These are phyloP conservation scores for Macrobrachium rosenbergii DNA, from an alignment of 1,140 invertebrate genomes.

Conservation along the genomic window DNA sequence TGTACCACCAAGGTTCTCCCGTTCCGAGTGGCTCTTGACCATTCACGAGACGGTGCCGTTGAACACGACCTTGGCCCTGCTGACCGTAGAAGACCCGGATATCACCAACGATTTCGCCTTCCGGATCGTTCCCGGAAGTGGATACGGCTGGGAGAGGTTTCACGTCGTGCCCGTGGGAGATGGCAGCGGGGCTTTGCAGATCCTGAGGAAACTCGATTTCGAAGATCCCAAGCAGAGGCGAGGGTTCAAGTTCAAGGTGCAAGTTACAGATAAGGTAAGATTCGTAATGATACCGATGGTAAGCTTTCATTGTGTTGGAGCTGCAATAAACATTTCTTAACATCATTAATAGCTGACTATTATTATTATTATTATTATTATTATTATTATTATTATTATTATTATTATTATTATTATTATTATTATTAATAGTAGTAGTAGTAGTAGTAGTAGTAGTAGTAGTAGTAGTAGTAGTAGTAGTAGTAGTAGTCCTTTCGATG, in stretches of 20 bases:
- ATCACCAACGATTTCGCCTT: constrained; percentile 88
- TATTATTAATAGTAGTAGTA: no score
- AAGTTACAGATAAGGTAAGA: constrained; percentile 87
- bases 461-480: no score
- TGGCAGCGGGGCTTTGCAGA: constrained; percentile 78
- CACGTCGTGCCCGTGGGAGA: constrained; percentile 35
- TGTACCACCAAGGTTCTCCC: constrained; percentile 86
- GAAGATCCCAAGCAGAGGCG: constrained; percentile 85
- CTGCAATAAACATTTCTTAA: neutral
- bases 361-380: no score
- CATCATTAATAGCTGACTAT: neutral
- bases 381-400: no score
- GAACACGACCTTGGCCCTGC: constrained; percentile 81
- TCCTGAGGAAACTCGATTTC: constrained; percentile 88
- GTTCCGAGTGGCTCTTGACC: constrained; percentile 83
- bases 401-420: no score
- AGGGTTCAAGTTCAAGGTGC: constrained; percentile 85
- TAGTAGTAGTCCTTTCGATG: no score
- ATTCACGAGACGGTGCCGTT: constrained; percentile 88
- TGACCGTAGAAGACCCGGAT: constrained; percentile 88
- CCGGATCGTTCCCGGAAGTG: constrained; percentile 80
- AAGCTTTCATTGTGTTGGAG: no score
- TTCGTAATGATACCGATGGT: constrained; percentile 48
- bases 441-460: no score
- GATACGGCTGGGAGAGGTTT: constrained; percentile 62